A percentile compares a stretch with the other conserved stretches of the same genome.
phyloP scores from a whole-genome alignment of 1,140 invertebrate species.

The Musca vetustissima region DNA sequence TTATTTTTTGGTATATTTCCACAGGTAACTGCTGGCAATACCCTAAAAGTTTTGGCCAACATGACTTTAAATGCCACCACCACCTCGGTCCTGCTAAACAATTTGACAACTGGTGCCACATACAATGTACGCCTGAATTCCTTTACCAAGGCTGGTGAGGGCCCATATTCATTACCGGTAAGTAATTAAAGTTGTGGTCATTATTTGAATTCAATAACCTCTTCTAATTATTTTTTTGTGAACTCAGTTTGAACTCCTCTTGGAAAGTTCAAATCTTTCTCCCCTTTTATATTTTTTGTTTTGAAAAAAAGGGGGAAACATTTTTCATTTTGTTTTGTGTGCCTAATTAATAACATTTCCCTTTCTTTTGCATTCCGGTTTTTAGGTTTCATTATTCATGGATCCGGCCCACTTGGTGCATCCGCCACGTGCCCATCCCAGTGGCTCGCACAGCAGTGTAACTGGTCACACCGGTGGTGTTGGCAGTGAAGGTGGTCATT shows the following conservation, averaged over 20 bases:
- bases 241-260: background rate
- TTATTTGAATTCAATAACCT: background rate
- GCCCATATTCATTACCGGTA: conserved; percentile 68
- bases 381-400: conserved; percentile 60
- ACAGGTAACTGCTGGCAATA: conserved; percentile 51
- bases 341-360: background rate
- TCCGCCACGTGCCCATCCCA: conserved; percentile 60
- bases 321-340: conserved; percentile 10
- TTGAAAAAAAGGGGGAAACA: too few relatives aligned
- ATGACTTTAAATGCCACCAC: conserved; percentile 73
- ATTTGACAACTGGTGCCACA: conserved; percentile 68
- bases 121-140: conserved; percentile 77
- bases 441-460: conserved; percentile 42
- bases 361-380: background rate
- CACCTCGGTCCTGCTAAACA: conserved; percentile 70
- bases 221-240: background rate
- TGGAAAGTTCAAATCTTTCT: background rate
- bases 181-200: conserved; percentile 18
- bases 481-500: conserved; percentile 37
- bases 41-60: conserved; percentile 65
- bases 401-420: conserved; percentile 62
- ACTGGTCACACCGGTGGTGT: conserved; percentile 23
- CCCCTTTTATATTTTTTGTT: background rate
- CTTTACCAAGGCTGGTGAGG: conserved; percentile 68
- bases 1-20: background rate